Evolutionary conservation across 2,113 vertebrate species (phyloP), one percentile per base, ranked within the genome.

Genomic region (Emydocephalus ijimae): DNA sequence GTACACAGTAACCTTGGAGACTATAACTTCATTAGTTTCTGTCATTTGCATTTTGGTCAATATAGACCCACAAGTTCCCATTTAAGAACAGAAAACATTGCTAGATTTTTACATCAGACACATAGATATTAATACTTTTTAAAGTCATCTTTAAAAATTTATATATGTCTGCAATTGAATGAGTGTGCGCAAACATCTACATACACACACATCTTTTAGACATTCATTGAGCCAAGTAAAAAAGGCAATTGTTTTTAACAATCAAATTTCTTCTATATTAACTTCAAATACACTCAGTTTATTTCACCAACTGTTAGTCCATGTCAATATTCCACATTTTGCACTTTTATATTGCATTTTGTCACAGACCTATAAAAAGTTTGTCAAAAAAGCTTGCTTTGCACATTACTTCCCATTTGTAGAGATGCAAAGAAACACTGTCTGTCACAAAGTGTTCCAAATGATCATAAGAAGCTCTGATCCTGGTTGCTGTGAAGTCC

Each of bases 401-500:
- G 88, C 34, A 86, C 48, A n/a, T 29, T 85, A 52, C 85, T 85
- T 89, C 24, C 54, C 57, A 9, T 85, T 43, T 61, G 74, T 87
- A 81, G 57, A 52, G 43, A 64, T 48, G 74, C 21, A 90, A 90
- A 90, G 74, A 86, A 45, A 54, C 48, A 54, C 26, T 39, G 48
- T 92, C 74, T 92, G 92, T 39, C 74, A 92, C 55, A 90, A 90
- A 90, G 74, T 59, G 74, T 90, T 61, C 43, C 20, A 43, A 57
- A 26, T 94, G 34, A 90, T 92, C 92, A 87, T 86, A 85, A 59
- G 1, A 85, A 55, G 23, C 45, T n/a, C 55, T 54, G 87, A 94
- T 92, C 93, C 57, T 86, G 89, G n/a, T 55, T 11, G 55, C n/a
- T 91, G 89, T 92, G 57, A 95, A 94, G 95, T 93, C 92, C 94